Evolutionary conservation across 2,113 vertebrate species (phyloP).

Genomic region (Pseudorhombus dupliciocellatus): DNA sequence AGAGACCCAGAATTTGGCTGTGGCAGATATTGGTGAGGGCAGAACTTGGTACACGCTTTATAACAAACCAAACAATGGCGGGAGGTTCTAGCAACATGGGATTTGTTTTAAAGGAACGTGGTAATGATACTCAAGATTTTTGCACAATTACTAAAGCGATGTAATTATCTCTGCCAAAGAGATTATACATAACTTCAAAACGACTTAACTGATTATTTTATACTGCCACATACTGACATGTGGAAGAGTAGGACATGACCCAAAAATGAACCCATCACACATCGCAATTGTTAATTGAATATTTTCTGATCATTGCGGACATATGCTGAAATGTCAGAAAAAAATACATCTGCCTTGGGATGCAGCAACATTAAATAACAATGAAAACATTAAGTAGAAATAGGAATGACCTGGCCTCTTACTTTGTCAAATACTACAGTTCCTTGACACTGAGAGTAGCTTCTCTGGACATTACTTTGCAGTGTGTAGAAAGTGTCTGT

Average conservation of each 20-base stretch:
- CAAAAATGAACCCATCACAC: too few relatives aligned
- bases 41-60: not conserved
- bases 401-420: not conserved
- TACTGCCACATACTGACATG: not conserved
- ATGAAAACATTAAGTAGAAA: not conserved
- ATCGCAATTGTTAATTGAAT: too few relatives aligned
- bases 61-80: not conserved
- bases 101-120: too few relatives aligned
- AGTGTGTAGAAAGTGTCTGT: constrained; percentile 24
- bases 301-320: too few relatives aligned
- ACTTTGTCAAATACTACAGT: not conserved
- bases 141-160: not conserved
- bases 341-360: not conserved
- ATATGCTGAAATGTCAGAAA: too few relatives aligned
- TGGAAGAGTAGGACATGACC: not conserved
- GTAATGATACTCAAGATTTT: too few relatives aligned
- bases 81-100: too few relatives aligned
- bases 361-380: not conserved
- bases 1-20: not conserved
- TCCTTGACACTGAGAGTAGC: constrained; percentile 5
- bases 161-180: not conserved
- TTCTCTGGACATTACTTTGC: constrained; percentile 17
- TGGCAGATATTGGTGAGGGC: not conserved
- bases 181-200: not conserved
- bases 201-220: not conserved